Percentiles rank a stretch among this genome's conserved stretches.
Conservation (phyloP, 2,888 invertebrate species). For the Syrphus vitripennis region DNA sequence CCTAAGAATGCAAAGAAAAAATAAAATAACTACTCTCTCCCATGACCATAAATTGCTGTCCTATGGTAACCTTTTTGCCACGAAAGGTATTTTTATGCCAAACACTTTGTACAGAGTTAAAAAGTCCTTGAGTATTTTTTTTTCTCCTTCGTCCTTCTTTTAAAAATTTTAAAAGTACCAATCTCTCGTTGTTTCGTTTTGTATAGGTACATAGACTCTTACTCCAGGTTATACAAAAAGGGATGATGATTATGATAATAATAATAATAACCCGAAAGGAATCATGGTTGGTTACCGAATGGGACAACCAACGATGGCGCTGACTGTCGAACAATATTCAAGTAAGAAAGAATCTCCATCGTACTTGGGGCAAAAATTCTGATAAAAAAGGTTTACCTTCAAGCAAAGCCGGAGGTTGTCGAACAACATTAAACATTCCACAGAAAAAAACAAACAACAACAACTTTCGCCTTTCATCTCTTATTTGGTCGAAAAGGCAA, state of each 20-base stretch:
- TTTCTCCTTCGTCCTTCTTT: neutral
- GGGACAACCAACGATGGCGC: neutral
- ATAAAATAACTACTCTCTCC: neutral
- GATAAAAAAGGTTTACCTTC: constrained; percentile 33
- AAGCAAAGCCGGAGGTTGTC: constrained; percentile 28
- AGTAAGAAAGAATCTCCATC: neutral
- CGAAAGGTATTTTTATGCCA: constrained; percentile 44
- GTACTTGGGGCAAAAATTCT: neutral
- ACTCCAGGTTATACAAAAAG: neutral
- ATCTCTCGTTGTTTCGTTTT: neutral
- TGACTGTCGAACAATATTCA: neutral
- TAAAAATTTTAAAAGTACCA: neutral
- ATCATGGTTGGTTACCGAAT: neutral
- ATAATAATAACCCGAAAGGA: neutral
- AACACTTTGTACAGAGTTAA: constrained; percentile 46
- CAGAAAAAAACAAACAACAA: neutral
- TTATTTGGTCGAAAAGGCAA: neutral
- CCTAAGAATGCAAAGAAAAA: neutral
- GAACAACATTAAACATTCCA: constrained; percentile 26
- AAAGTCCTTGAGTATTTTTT: constrained; percentile 25
- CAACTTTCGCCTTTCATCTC: neutral
- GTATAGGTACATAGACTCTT: neutral
- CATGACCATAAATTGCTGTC: constrained; percentile 46
- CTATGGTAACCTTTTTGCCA: constrained; percentile 37
- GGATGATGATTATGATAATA: constrained; percentile 3